Conservation (phyloP, 2,888 invertebrate species). For the Ecliptopera silaceata region DNA sequence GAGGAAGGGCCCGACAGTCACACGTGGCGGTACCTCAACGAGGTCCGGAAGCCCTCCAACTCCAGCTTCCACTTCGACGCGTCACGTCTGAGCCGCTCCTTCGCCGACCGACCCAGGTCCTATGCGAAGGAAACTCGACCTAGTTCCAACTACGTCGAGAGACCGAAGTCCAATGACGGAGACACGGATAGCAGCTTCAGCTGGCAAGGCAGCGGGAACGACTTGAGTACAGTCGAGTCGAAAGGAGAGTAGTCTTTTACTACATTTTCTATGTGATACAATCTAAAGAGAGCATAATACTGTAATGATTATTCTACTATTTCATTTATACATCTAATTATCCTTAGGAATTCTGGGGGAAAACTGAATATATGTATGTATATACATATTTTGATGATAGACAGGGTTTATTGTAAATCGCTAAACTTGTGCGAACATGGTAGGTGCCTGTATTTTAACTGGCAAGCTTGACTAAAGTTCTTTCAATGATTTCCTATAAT, state of each 20-base stretch:
- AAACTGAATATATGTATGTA: too few relatives aligned
- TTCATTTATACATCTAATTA: too few relatives aligned
- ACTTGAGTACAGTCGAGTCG: constrained; percentile 21
- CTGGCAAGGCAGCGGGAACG: constrained; percentile 67
- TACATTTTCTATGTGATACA: too few relatives aligned
- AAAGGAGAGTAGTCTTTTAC: not conserved
- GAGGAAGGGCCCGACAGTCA: constrained; percentile 63
- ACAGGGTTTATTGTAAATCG: too few relatives aligned
- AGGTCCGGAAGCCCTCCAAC: constrained; percentile 75
- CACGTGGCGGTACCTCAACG: constrained; percentile 75
- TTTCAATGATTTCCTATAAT: too few relatives aligned
- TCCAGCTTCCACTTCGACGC: constrained; percentile 70
- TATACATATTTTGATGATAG: too few relatives aligned
- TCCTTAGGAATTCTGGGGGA: too few relatives aligned
- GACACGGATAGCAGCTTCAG: constrained; percentile 77
- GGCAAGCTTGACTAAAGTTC: too few relatives aligned
- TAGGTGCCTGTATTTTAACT: too few relatives aligned
- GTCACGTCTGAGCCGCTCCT: constrained; percentile 57
- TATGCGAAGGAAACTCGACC: constrained; percentile 48
- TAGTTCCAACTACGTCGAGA: constrained; percentile 46
- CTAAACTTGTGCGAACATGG: too few relatives aligned
- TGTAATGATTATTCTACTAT: too few relatives aligned
- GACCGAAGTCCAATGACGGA: constrained; percentile 52
- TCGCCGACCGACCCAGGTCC: constrained; percentile 51
- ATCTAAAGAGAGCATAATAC: too few relatives aligned